Evolutionary conservation across 2,888 invertebrate genomes (phyloP), one percentile per base, ranked within the genome.

Genomic region (Andricus curvator): DNA sequence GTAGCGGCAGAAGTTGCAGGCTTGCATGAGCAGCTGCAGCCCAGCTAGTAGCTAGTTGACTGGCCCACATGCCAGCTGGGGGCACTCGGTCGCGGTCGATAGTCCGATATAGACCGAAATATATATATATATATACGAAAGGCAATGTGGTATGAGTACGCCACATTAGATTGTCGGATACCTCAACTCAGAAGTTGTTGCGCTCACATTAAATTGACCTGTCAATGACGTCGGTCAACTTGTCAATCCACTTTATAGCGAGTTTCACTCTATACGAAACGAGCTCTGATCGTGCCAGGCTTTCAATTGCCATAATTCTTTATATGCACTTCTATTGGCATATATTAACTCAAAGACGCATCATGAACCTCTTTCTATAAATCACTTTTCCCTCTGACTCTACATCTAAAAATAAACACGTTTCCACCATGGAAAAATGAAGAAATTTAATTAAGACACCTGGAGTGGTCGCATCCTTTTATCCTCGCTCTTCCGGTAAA

Each of bases 51-150:
- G 33, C 33, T 41, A 67, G 41, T 67, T 44, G 67, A 67, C 67
- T 67, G 67, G n/a, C 67, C 67, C 41, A 67, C 37, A 67, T 67
- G 67, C 67, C 37, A 74, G 44, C 51, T 74, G 74, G 74, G 74
- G 76, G 80, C 80, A 80, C 44, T 51, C 64, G 64, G 79, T 76
- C 74, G 79, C 79, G 76, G 80, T 77, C 80, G 80, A 77, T 80
- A 80, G 22, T 48, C 33, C 64, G 22, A 48, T 33, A 48, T 65
- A 64, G 56, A 33, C 33, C 25, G n/a, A 62, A 33, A 62, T 70
- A 44, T 44, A 44, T 44, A 44, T 44, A 44, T 37, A 44, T 13
- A 44, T 41, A 13, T 48, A 33, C 70, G 44, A 33, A 22, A 48
- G 17, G 62, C 29, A 48, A 41, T 66, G 67, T 67, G 51, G 20